phyloP scores from a whole-genome alignment of 2,797 vertebrate genomes.

The Varecia variegata region DNA sequence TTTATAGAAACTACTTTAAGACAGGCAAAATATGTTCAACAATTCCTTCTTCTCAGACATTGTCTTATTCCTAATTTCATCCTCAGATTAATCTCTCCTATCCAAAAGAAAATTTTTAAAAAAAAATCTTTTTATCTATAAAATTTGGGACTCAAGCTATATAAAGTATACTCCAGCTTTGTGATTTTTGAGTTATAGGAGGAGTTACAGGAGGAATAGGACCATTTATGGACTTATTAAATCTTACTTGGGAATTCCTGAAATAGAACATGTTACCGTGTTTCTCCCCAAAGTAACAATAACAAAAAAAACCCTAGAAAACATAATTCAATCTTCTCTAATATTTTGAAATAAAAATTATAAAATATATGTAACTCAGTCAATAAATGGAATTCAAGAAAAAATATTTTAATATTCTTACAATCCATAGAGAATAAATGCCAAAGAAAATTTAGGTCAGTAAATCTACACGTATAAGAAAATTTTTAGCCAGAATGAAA shows the following conservation, averaged over 20 bases:
- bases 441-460: background rate
- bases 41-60: background rate
- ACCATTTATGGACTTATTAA: background rate
- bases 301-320: background rate
- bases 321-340: background rate
- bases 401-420: constrained; percentile 15
- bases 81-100: background rate
- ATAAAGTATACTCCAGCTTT: background rate
- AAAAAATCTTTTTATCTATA: background rate
- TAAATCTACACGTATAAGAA: background rate
- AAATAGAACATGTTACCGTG: background rate
- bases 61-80: background rate
- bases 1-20: background rate
- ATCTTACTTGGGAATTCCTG: background rate
- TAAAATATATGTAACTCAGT: background rate
- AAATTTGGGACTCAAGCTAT: background rate
- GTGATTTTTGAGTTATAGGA: background rate
- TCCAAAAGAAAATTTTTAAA: background rate
- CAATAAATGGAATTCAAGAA: constrained; percentile 1
- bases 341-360: background rate
- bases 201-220: background rate
- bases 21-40: background rate
- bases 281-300: background rate
- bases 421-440: constrained; percentile 6
- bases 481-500: background rate